Percentiles rank a stretch among this genome's conserved stretches.
phyloP scores from a whole-genome alignment of 2,888 invertebrate species.

The Fissipunctia ypsillon region DNA sequence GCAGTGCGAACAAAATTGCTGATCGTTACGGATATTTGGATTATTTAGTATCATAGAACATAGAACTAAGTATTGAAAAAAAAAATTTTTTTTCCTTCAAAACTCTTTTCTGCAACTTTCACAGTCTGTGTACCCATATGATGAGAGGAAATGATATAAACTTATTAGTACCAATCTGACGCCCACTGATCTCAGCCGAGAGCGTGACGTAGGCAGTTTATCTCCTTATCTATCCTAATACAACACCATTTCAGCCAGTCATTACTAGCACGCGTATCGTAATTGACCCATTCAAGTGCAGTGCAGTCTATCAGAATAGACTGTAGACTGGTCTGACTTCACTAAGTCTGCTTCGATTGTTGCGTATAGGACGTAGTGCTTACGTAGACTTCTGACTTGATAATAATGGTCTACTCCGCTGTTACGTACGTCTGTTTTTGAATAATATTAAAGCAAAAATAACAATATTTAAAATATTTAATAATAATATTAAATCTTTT shows the following conservation, averaged over 20 bases:
- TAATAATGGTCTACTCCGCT: constrained; percentile 5
- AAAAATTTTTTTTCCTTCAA: not conserved
- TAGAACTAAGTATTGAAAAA: too few relatives aligned
- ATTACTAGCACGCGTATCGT: constrained; percentile 3
- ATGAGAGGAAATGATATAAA: not conserved
- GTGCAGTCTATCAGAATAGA: too few relatives aligned
- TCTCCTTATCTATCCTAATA: constrained; percentile 10
- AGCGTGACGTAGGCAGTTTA: constrained; percentile 27
- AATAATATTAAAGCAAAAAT: not conserved
- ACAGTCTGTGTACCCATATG: not conserved
- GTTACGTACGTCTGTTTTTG: not conserved
- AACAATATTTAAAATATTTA: not conserved
- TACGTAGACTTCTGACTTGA: not conserved
- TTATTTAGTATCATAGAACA: not conserved
- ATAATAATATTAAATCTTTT: not conserved
- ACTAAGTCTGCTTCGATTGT: not conserved
- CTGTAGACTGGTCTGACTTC: constrained; percentile 3
- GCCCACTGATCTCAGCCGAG: constrained; percentile 3
- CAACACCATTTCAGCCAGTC: constrained; percentile 23
- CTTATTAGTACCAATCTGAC: not conserved
- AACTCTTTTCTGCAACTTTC: constrained; percentile 21
- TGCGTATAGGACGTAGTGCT: not conserved
- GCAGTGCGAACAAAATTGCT: too few relatives aligned
- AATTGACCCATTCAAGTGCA: constrained; percentile 37
- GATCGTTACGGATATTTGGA: too few relatives aligned